Base-by-base conservation (phyloP, 64 coral and sea anemone species). In the Stichodactyla mertensii region DNA sequence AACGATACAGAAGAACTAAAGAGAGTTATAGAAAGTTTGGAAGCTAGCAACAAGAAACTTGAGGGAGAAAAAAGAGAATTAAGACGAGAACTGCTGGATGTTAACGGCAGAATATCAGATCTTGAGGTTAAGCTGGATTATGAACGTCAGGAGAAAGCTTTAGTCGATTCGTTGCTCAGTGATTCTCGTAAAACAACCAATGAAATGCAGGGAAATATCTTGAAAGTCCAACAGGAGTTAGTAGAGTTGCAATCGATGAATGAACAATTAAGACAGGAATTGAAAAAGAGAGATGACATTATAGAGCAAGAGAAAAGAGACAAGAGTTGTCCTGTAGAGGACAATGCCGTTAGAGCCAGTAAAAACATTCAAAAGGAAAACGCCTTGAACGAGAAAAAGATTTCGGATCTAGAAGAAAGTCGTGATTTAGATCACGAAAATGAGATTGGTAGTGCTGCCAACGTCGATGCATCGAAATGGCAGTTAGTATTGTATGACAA, bases 61-160 rank as follows among this genome's bases (percentile, higher is more conserved):
- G 80, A 83, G 51, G 15, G 18, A 22, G 51, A 54, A 57, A 57
- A 57, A 0, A 54, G 51, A 10, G 77, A 87, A 45, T 57, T 84
- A 6, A 91, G 87, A 45, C 55, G 87, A 57, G 84, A 92, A 61
- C 77, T 92, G 0, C 18, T 92, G 55, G 59, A 66, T 20, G 93
- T 79, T 1, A 87, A 89, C 62, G 87, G 87, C 16, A 89, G 86
- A 61, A 80, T 92, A 55, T 91, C 89, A 15, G 93, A 95, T 71
- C 77, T 92, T 26, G 93, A 95, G 61, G 55, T 92, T 3, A 92
- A 89, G 71, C 77, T 83, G 27, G 87, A 95, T 9, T 89, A 89
- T 31, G 93, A 95, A 86, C 52, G 18, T 14, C 85, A 82, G 78
- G 87, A 87, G 31, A 92, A 89, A 27, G 26, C 57, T 20, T 80